Evolutionary conservation across 2,113 vertebrate genomes (phyloP), one percentile per base, ranked within the genome.

Genomic region (Onychostoma macrolepis): DNA sequence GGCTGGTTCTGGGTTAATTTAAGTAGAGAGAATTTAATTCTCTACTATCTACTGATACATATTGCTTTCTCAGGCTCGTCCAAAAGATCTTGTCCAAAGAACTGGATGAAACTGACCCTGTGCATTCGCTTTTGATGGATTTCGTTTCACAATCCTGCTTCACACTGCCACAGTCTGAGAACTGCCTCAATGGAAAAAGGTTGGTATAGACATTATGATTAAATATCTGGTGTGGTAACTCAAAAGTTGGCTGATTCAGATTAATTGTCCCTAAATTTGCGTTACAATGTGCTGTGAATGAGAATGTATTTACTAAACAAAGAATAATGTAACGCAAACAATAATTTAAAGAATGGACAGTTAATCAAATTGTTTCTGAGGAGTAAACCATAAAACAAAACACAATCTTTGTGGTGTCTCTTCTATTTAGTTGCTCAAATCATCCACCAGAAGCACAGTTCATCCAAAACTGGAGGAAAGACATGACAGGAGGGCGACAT

Each of bases 71-170:
- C 75, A 89, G 90, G 69, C 69, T 89, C 4, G 80, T 80, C 90
- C 63, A 50, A 89, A 69, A 58, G 90, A 87, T 76, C 89, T 96
- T 86, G 90, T 12, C 4, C 17, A 53, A 78, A 53, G 91, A 84
- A 63, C 75, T 4, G 0, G 92, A 90, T 33, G 53, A 88, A 58
- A 53, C 80, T 24, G 86, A 86, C 0, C 56, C 8, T 0, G 48
- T 45, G 0, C 84, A 93, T 8, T 45, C 17, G 4, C 82, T 92
- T 7, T 91, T 97, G 84, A 84, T 94, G 81, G 86, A 86, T 30
- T 88, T 88, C 0, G 89, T 95, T n/a, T 93, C 94, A 33, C 85
- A 30, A 6, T 92, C 90, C 83, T 95, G 94, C 90, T 94, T 95
- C 90, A 79, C 43, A 74, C 91, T 90, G 26, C 84, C 80, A 13